Conservation (phyloP, 2,113 vertebrate genomes). For the Odocoileus virginianus region DNA sequence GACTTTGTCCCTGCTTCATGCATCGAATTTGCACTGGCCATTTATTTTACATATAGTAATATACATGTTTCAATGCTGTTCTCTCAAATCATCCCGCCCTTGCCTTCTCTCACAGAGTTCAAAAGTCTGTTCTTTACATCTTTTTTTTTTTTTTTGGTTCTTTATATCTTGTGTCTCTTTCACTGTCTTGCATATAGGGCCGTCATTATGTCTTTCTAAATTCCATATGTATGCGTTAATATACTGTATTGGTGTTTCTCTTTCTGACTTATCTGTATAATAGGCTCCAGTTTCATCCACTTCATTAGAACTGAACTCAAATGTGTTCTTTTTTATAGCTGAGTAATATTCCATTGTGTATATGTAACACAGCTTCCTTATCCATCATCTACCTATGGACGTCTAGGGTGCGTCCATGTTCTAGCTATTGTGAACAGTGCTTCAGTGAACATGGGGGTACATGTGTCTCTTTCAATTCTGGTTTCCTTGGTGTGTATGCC, state of each 20-base stretch:
- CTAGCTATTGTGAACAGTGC: not conserved
- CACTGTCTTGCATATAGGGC: not conserved
- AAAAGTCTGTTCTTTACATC: not conserved
- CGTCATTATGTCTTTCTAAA: not conserved
- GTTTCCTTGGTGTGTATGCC: not conserved
- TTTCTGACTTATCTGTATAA: not conserved
- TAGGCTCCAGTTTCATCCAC: not conserved
- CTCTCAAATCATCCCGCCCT: not conserved
- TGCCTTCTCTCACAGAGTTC: not conserved
- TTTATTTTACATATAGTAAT: not conserved
- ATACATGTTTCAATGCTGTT: not conserved
- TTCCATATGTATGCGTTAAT: not conserved
- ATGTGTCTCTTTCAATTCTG: not conserved
- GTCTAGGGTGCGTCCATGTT: not conserved
- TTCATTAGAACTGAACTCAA: not conserved
- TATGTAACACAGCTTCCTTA: not conserved
- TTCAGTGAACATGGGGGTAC: not conserved
- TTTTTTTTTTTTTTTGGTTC: not conserved
- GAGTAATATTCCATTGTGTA: not conserved
- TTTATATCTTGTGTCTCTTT: not conserved
- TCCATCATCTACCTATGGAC: not conserved
- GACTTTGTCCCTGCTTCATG: not conserved
- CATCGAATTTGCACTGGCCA: not conserved
- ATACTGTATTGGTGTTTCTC: not conserved
- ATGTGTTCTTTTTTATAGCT: not conserved